Conservation (phyloP, 2,113 vertebrate genomes). For the Miniopterus natalensis region DNA sequence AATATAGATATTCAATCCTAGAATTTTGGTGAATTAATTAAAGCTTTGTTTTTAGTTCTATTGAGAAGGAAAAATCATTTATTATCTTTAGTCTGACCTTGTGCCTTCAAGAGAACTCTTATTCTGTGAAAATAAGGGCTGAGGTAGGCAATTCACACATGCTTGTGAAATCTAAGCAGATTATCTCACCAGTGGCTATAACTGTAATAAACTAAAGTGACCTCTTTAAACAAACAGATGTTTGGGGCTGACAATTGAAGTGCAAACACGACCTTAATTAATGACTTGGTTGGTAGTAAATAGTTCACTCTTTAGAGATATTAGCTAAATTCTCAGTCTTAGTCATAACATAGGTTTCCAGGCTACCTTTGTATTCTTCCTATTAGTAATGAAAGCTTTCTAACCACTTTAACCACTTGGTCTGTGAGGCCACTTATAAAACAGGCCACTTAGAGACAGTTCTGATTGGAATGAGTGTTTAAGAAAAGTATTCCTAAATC, state of each 20-base stretch:
- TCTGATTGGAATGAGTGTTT: conserved; percentile 56
- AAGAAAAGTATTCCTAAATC: conserved; percentile 48
- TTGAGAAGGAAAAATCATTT: conserved; percentile 79
- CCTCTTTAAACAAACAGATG: conserved; percentile 81
- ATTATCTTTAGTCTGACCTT: conserved; percentile 80
- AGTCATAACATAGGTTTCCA: conserved; percentile 43
- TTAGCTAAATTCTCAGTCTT: conserved; percentile 61
- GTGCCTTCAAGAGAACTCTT: conserved; percentile 76
- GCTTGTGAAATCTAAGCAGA: conserved; percentile 82
- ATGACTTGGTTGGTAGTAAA: conserved; percentile 64
- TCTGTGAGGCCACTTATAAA: conserved; percentile 20
- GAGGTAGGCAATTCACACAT: conserved; percentile 82
- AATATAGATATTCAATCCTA: conserved; percentile 81
- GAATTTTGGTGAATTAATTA: conserved; percentile 78
- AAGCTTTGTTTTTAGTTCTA: conserved; percentile 83
- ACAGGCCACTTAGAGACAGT: conserved; percentile 15
- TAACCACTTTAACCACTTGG: conserved; percentile 22
- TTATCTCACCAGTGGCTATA: conserved; percentile 81
- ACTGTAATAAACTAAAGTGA: conserved; percentile 80
- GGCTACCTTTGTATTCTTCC: conserved; percentile 47
- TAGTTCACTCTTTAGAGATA: conserved; percentile 62
- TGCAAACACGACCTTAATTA: conserved; percentile 79
- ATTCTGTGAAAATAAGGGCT: conserved; percentile 82
- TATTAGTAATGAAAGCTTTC: conserved; percentile 57
- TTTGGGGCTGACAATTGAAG: conserved; percentile 76